Evolutionary conservation across 2,888 invertebrate genomes (phyloP).

Genomic region (Rambutsinella grinnellia): DNA sequence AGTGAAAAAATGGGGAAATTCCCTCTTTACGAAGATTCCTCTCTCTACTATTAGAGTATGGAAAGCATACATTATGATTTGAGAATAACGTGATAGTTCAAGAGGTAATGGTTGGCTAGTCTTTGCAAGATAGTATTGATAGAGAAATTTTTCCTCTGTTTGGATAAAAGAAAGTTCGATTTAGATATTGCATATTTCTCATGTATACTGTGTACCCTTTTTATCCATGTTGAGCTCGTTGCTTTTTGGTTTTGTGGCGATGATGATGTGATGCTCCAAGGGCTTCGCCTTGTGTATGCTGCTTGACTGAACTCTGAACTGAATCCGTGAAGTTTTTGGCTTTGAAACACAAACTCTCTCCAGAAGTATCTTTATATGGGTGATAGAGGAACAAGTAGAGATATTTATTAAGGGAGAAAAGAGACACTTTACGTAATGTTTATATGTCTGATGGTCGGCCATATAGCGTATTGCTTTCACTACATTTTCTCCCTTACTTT

Average conservation of each 20-base stretch:
- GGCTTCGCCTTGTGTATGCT: slow-evolving; percentile 33
- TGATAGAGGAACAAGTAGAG: background rate
- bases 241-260: slow-evolving; percentile 11
- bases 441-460: slow-evolving; percentile 1
- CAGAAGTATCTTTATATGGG: slow-evolving; percentile 4
- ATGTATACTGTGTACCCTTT: background rate
- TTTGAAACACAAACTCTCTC: slow-evolving; percentile 11
- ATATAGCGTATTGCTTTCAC: slow-evolving; percentile 4
- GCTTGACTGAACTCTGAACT: slow-evolving; percentile 50
- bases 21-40: slow-evolving; percentile 1
- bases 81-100: slow-evolving; percentile 13
- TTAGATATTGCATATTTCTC: background rate
- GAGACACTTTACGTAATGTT: background rate
- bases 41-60: slow-evolving; percentile 14
- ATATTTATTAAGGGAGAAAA: background rate
- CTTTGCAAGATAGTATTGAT: slow-evolving; percentile 7
- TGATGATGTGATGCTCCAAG: slow-evolving; percentile 43
- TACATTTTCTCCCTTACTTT: slow-evolving; percentile 1
- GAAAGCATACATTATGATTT: slow-evolving; percentile 22
- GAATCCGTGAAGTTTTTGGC: slow-evolving; percentile 41
- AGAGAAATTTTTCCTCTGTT: slow-evolving; percentile 1
- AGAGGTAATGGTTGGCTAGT: slow-evolving; percentile 3
- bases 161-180: background rate
- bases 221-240: too few relatives aligned
- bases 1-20: background rate